Conservation (phyloP, 2,113 vertebrate species). For the Boleophthalmus pectinirostris region DNA sequence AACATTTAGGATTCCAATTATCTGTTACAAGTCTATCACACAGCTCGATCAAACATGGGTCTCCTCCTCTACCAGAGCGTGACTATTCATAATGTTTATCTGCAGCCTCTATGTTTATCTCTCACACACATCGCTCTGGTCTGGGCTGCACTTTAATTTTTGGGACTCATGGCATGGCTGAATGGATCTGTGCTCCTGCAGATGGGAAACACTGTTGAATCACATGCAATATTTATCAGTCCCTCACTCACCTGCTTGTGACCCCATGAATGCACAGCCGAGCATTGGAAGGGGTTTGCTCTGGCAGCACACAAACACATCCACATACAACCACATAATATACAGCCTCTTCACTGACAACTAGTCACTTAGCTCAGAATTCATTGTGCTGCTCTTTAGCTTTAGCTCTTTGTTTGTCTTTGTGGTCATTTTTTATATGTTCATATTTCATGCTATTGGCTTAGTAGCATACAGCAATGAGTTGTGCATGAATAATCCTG, state of each 20-base stretch:
- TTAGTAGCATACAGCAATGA: neutral
- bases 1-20: neutral
- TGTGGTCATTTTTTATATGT: neutral
- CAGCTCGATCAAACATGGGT: neutral
- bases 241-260: conserved; percentile 33
- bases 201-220: conserved; percentile 28
- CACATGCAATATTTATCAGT: conserved; percentile 45
- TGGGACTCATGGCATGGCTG: conserved; percentile 13
- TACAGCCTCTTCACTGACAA: neutral
- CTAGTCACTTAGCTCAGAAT: too few species aligned
- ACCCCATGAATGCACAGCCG: conserved; percentile 26
- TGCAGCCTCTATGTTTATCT: neutral
- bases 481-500: too few species aligned
- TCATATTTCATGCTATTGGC: neutral
- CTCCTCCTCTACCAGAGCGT: neutral
- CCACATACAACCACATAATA: too few species aligned
- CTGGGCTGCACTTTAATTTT: conserved; percentile 21
- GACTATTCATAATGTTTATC: conserved; percentile 11
- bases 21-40: neutral
- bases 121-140: neutral
- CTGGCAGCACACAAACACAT: neutral
- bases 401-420: too few species aligned
- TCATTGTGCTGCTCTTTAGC: neutral
- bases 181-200: conserved; percentile 9
- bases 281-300: conserved; percentile 3